Base-by-base conservation (phyloP, 2,797 vertebrate genomes). In the Epinephelus malabaricus region DNA sequence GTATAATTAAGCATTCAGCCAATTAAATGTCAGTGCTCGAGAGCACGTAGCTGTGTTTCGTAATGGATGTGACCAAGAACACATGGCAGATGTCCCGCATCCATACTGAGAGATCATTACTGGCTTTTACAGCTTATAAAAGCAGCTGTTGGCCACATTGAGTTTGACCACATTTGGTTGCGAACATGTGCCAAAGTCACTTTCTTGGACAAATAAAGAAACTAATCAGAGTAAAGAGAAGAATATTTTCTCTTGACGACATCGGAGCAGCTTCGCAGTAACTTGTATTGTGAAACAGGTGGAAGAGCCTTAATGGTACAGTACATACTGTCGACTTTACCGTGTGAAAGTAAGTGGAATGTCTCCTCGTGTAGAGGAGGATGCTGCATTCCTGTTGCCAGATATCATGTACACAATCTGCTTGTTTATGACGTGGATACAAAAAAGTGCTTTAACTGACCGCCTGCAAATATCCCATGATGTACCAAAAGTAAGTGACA, bases 391-490 rank as follows among this genome's bases (percentile, higher is more conserved):
- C 84, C 83, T 69, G 38, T 70, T 30, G 38, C 83, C 73, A 69
- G 81, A 78, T 55, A 66, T 45, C 68, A 12, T 40, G 78, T 66
- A 67, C 60, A 63, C 69, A 25, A 79, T 64, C 71, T 45, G 79
- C 73, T 60, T 50, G 60, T 84, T 76, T 66, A 63, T 65, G 79
- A 86, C 74, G 78, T 17, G 72, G 73, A 54, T 74, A 84, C 69
- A 84, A 82, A 94, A 95, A 95, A 95, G 94, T 94, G 92, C 92
- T 93, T 90, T 27, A 73, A 79, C 86, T 61, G 72, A 76, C 62
- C 4, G 50, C 34, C 75, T 60, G 18, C 53, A 51, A 60, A 60
- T 38, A 71, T 59, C 69, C 61, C 68, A 38, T 69, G 71, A 85
- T 45, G 45, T 83, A 90, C 69, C 85, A 62, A 87, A 88, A 88